A percentile compares a stretch with the other conserved stretches of the same genome.
Conservation (phyloP, 2,113 vertebrate genomes). For the Hippocampus abdominalis region DNA sequence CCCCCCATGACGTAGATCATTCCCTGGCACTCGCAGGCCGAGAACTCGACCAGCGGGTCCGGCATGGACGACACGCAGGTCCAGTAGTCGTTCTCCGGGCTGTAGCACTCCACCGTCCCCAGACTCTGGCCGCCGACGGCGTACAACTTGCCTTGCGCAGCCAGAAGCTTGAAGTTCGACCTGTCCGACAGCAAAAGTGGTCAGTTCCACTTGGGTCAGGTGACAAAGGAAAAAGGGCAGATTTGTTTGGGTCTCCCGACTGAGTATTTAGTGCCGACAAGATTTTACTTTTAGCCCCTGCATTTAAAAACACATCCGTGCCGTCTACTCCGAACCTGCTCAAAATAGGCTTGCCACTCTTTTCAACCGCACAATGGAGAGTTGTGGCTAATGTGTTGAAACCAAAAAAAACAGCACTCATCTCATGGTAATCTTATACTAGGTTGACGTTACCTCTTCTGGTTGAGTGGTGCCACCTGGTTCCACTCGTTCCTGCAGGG, state of each 20-base stretch:
- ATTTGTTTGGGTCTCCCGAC: too few relatives aligned
- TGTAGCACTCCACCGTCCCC: slow-evolving; percentile 90
- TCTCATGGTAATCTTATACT: too few relatives aligned
- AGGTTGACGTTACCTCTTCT: slow-evolving; percentile 83
- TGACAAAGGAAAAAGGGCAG: too few relatives aligned
- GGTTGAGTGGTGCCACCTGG: slow-evolving; percentile 88
- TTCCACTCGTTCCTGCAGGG: slow-evolving; percentile 88
- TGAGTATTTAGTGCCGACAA: too few relatives aligned
- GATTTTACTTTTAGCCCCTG: too few relatives aligned
- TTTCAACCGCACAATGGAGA: too few relatives aligned
- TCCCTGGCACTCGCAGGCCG: slow-evolving; percentile 90
- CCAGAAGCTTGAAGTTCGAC: slow-evolving; percentile 93
- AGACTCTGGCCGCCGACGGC: slow-evolving; percentile 90
- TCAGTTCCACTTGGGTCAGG: not conserved
- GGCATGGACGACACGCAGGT: slow-evolving; percentile 88
- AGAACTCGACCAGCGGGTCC: slow-evolving; percentile 89
- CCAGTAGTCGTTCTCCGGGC: slow-evolving; percentile 90
- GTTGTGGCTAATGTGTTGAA: too few relatives aligned
- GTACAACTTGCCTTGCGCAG: slow-evolving; percentile 86
- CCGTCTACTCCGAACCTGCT: too few relatives aligned
- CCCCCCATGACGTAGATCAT: slow-evolving; percentile 94
- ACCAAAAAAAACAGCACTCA: too few relatives aligned
- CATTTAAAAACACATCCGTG: too few relatives aligned
- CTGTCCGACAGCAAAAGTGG: slow-evolving; percentile 55
- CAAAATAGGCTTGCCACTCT: too few relatives aligned